Conservation (phyloP, 1,140 invertebrate species). For the Nasonia longicornis region DNA sequence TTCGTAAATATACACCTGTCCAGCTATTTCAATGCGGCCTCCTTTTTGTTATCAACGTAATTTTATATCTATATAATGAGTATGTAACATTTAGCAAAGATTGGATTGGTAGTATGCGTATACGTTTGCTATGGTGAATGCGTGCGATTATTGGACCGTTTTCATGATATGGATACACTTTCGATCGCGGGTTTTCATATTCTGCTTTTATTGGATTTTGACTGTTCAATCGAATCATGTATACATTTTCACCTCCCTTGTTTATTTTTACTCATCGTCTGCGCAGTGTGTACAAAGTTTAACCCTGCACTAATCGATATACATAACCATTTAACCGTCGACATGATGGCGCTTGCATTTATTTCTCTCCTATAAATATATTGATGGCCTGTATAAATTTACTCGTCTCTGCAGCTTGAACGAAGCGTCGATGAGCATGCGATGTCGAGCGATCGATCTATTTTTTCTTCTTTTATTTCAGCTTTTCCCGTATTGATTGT, state of each 20-base stretch:
- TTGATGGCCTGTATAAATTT: not conserved
- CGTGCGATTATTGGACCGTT: not conserved
- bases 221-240: not conserved
- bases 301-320: constrained; percentile 42
- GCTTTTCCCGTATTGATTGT: constrained; percentile 31
- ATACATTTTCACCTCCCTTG: constrained; percentile 13
- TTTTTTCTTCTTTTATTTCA: constrained; percentile 22
- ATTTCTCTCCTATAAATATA: constrained; percentile 7
- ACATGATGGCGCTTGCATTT: constrained; percentile 41
- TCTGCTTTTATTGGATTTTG: not conserved
- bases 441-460: not conserved
- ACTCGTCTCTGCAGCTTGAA: constrained; percentile 4
- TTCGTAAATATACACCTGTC: not conserved
- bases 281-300: constrained; percentile 33
- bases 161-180: not conserved
- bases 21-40: not conserved
- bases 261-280: constrained; percentile 11
- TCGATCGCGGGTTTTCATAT: not conserved
- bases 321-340: constrained; percentile 20
- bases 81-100: constrained; percentile 2
- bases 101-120: constrained; percentile 23
- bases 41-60: constrained; percentile 9
- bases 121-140: constrained; percentile 15
- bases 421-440: constrained; percentile 26
- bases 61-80: not conserved